phyloP scores from a whole-genome alignment of 2,888 invertebrate genomes.

The Drosophila neonasuta region DNA sequence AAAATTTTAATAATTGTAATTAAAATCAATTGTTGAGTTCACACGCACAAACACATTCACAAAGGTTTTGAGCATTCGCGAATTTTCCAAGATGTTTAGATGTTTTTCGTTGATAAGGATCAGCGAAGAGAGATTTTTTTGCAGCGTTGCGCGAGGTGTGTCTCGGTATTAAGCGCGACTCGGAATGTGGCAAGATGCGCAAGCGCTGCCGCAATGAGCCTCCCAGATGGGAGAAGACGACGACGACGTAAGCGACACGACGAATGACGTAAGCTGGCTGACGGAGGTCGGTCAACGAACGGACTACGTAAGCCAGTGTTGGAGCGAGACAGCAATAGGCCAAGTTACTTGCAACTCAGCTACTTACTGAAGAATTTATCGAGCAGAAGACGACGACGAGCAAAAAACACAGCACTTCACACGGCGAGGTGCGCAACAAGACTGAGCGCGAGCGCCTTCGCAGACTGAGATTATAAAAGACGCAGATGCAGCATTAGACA shows the following conservation, averaged over 20 bases:
- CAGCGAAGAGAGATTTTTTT: slow-evolving; percentile 10
- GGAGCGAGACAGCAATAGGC: slow-evolving; percentile 47
- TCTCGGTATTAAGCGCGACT: slow-evolving; percentile 82
- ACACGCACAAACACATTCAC: slow-evolving; percentile 26
- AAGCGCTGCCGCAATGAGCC: slow-evolving; percentile 68
- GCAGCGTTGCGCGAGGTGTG: slow-evolving; percentile 69
- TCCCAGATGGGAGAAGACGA: slow-evolving; percentile 49
- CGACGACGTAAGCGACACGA: slow-evolving; percentile 19
- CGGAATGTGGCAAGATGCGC: slow-evolving; percentile 80
- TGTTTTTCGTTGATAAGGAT: neutral
- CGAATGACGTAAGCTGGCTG: slow-evolving; percentile 48
- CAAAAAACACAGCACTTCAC: slow-evolving; percentile 72
- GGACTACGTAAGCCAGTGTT: slow-evolving; percentile 54
- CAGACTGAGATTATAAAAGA: slow-evolving; percentile 59
- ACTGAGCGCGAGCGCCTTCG: slow-evolving; percentile 78
- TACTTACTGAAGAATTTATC: slow-evolving; percentile 44
- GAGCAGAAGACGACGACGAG: slow-evolving; percentile 37
- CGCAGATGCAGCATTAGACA: slow-evolving; percentile 45
- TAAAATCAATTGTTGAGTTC: slow-evolving; percentile 19
- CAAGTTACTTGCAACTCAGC: slow-evolving; percentile 19
- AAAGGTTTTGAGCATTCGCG: slow-evolving; percentile 34
- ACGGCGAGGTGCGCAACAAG: slow-evolving; percentile 82
- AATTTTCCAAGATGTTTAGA: slow-evolving; percentile 21
- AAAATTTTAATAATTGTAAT: slow-evolving; percentile 25
- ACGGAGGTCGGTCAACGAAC: slow-evolving; percentile 37